Base-by-base conservation (phyloP, 1,140 invertebrate species). In the Palaemon carinicauda region DNA sequence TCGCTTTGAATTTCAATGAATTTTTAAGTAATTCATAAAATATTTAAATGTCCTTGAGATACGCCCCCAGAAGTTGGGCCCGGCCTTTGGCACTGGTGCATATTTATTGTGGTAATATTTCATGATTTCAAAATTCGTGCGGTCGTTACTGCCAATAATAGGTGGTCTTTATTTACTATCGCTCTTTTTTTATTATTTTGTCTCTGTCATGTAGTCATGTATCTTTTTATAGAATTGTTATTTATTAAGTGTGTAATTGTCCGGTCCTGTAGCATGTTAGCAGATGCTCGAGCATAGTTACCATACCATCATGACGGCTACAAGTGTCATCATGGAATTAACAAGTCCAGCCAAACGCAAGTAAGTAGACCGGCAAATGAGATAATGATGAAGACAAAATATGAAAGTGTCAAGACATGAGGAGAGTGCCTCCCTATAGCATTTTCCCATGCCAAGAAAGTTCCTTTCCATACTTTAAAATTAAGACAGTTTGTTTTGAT, bases 281-380 rank as follows among this genome's bases (percentile, higher is more conserved):
- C 21, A 69, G 52, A 17, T 51, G 19, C 29, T 71, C n/a, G 51
- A 29, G 69, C 50, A 24, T 52, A 69, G 82, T 52, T 51, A 54
- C 27, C 56, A 69, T 21, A 27, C 65, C 65, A 85, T 56, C 29
- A 85, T 85, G 82, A 79, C 82, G 17, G 82, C 82, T 14, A 85
- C 82, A 54, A 85, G 82, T 75, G 82, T 85, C 75, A 85, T 85
- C 53, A 85, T 85, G 82, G 82, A 85, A 33, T 41, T 85, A 17
- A 69, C 82, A 74, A 85, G 82, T 27, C 82, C 82, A 54, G 82
- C 82, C 4, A 85, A 85, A 51, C 82, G 82, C 82, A 85, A 85
- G 82, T 85, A 85, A 85, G 82, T 85, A 65, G 51, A 24, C 17
- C 1, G n/a, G 50, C 24, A 24, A 81, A 65, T 19, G 15, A n/a